These are phyloP conservation scores for Augochlora pura DNA, from an alignment of 1,140 invertebrate species.

Conservation along the genomic window DNA sequence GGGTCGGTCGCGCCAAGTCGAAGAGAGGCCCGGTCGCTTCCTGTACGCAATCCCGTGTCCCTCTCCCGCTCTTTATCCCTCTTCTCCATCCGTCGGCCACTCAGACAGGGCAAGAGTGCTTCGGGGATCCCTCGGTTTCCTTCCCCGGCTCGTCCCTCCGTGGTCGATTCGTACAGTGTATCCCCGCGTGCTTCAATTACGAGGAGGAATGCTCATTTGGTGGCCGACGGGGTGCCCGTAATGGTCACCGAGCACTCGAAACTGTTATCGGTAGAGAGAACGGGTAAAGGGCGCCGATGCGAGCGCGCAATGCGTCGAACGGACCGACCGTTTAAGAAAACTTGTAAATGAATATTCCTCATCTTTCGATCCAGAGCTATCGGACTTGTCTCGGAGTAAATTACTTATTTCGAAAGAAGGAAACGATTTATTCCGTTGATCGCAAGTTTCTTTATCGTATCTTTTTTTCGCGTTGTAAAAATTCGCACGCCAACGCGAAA, in stretches of 20 bases:
- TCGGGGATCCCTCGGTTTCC: conserved; percentile 59
- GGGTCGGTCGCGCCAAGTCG: conserved; percentile 30
- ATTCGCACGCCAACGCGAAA: too few relatives aligned
- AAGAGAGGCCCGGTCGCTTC: conserved; percentile 30
- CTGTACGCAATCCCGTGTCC: conserved; percentile 5
- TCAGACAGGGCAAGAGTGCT: conserved; percentile 64
- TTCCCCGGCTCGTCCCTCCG: conserved; percentile 38
- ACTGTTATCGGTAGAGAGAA: conserved; percentile 62
- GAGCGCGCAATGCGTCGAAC: background rate
- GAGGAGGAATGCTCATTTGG: conserved; percentile 70
- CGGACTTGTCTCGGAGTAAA: too few relatives aligned
- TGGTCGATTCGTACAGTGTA: conserved; percentile 51
- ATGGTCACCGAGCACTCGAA: conserved; percentile 68
- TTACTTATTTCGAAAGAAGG: too few relatives aligned
- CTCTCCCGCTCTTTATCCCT: conserved; percentile 8
- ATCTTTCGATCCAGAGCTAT: too few relatives aligned
- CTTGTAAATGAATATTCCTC: too few relatives aligned
- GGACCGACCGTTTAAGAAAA: too few relatives aligned
- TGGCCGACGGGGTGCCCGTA: conserved; percentile 62
- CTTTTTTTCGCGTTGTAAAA: too few relatives aligned
- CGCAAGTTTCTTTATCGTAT: too few relatives aligned
- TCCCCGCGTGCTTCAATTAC: conserved; percentile 69
- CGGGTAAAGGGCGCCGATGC: conserved; percentile 20
- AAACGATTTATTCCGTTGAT: too few relatives aligned
- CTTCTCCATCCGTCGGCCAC: conserved; percentile 43